Conservation (phyloP, 2,113 vertebrate species). For the Glaucidium brasilianum region DNA sequence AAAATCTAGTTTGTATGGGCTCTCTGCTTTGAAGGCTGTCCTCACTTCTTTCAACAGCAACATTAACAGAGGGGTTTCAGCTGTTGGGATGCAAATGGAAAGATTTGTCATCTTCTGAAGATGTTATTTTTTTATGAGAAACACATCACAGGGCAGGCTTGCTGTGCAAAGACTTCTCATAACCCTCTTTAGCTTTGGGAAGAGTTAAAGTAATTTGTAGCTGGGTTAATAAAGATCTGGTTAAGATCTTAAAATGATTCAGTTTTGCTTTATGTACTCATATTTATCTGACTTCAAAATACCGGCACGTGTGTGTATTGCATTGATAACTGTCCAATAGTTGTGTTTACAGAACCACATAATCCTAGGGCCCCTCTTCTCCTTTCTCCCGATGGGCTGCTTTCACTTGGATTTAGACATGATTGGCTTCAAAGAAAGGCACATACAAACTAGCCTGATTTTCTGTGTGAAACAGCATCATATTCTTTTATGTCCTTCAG, state of each 20-base stretch:
- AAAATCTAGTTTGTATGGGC: not conserved
- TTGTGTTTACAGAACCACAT: not conserved
- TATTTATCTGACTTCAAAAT: not conserved
- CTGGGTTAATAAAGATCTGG: not conserved
- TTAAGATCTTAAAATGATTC: not conserved
- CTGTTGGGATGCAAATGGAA: not conserved
- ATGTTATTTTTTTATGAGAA: not conserved
- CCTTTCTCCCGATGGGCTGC: not conserved
- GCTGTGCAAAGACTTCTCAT: not conserved
- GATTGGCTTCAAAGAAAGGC: not conserved
- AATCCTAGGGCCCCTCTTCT: not conserved
- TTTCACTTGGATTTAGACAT: not conserved
- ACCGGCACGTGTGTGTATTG: no score
- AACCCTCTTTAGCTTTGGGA: not conserved
- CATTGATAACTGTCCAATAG: not conserved
- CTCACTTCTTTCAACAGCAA: not conserved
- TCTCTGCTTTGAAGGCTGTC: not conserved
- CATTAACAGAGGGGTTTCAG: not conserved
- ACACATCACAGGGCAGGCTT: not conserved
- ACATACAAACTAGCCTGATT: not conserved
- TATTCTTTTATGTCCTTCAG: not conserved
- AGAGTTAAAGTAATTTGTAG: not conserved
- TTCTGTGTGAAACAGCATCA: not conserved
- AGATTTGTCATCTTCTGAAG: not conserved
- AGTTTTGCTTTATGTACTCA: not conserved